These are phyloP conservation scores for Troilus luridus DNA, from an alignment of 2,888 invertebrate species.

Conservation along the genomic window DNA sequence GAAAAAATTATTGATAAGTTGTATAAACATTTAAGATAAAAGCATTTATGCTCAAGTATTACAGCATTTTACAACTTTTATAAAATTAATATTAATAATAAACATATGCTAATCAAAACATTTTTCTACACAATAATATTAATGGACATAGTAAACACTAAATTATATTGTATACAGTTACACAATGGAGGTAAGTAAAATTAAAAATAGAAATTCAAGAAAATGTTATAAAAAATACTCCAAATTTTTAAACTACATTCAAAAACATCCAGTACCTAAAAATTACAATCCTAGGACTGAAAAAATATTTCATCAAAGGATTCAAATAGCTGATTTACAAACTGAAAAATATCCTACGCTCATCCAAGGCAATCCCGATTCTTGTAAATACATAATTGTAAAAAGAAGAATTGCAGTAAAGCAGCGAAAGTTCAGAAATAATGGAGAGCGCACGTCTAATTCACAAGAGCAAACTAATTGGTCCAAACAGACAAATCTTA, in stretches of 20 bases:
- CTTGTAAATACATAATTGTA: not conserved
- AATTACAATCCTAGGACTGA: not conserved
- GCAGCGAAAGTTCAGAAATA: not conserved
- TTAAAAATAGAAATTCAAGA: not conserved
- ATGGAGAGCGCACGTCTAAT: not conserved
- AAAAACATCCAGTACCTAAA: not conserved
- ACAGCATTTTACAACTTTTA: not conserved
- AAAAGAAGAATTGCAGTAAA: slow-evolving; percentile 6
- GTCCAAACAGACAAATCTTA: not conserved
- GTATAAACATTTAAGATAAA: not conserved
- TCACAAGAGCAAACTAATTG: not conserved
- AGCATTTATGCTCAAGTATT: not conserved
- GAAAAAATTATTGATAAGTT: not conserved
- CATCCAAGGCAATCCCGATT: not conserved
- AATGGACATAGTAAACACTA: not conserved
- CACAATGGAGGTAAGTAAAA: slow-evolving; percentile 9
- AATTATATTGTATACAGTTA: not conserved
- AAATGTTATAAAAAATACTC: not conserved
- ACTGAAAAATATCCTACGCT: not conserved
- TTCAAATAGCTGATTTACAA: slow-evolving; percentile 1
- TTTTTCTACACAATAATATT: not conserved
- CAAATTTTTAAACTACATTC: not conserved
- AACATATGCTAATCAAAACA: slow-evolving; percentile 9
- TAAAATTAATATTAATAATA: not conserved
- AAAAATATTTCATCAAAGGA: not conserved